These are phyloP conservation scores for Dinomys branickii DNA, from an alignment of 2,113 vertebrate species.

Conservation along the genomic window DNA sequence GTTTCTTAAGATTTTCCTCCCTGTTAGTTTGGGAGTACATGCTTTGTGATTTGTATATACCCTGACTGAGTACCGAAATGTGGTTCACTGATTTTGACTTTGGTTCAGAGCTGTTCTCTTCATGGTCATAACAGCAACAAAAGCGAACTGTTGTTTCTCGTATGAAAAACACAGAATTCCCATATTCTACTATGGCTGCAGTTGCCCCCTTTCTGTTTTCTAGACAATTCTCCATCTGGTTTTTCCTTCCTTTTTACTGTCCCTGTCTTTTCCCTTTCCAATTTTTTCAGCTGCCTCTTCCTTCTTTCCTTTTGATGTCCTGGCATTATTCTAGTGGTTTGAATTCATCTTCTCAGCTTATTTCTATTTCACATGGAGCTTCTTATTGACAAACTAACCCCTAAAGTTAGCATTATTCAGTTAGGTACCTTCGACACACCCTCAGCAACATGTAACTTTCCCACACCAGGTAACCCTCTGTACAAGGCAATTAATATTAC, in stretches of 20 bases:
- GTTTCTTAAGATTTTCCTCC: neutral
- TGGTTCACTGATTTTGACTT: neutral
- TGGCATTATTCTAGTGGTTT: neutral
- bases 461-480: neutral
- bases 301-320: neutral
- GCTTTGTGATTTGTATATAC: neutral
- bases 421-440: too few species aligned
- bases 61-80: neutral
- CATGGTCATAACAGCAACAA: neutral
- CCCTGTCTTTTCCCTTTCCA: neutral
- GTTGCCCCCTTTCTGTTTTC: neutral
- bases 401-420: neutral
- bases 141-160: neutral
- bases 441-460: neutral
- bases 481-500: neutral
- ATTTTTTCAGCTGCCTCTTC: neutral
- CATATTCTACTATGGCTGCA: neutral
- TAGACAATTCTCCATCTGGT: neutral
- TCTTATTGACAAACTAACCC: neutral
- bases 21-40: neutral
- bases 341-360: neutral
- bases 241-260: neutral
- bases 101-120: neutral
- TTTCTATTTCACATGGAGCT: neutral
- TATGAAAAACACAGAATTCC: neutral